Evolutionary conservation across 1,140 invertebrate genomes (phyloP).

Genomic region (Drosophila tsacasi): DNA sequence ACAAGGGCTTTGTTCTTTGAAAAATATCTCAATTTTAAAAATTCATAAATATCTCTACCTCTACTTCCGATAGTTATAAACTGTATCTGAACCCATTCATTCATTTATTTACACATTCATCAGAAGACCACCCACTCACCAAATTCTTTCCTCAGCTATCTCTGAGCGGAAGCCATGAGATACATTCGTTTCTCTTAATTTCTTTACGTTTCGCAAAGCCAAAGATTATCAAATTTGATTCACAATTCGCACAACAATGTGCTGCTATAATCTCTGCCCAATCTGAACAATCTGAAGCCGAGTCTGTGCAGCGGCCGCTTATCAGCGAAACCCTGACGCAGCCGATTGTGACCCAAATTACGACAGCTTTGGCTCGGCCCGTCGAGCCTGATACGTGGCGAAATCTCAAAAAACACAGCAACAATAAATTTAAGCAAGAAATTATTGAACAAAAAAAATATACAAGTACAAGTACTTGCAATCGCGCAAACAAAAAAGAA

Average conservation of each 20-base stretch:
- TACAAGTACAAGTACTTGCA: slow-evolving; percentile 39
- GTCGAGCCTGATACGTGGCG: slow-evolving; percentile 72
- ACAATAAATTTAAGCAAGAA: slow-evolving; percentile 75
- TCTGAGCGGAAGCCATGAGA: slow-evolving; percentile 19
- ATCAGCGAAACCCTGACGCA: slow-evolving; percentile 67
- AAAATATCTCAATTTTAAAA: background rate
- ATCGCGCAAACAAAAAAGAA: slow-evolving; percentile 56
- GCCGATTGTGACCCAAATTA: slow-evolving; percentile 79
- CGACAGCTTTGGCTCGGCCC: slow-evolving; percentile 52
- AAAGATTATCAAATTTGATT: slow-evolving; percentile 50
- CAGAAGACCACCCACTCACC: background rate
- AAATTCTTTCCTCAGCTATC: background rate
- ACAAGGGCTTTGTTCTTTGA: background rate
- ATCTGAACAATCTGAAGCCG: slow-evolving; percentile 34
- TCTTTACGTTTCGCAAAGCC: slow-evolving; percentile 6
- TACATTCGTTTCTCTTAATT: slow-evolving; percentile 19
- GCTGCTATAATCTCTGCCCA: slow-evolving; percentile 13
- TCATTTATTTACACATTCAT: slow-evolving; percentile 20
- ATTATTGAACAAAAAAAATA: slow-evolving; percentile 77
- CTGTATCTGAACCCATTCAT: slow-evolving; percentile 24
- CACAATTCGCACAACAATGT: slow-evolving; percentile 43
- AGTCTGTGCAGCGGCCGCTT: slow-evolving; percentile 37
- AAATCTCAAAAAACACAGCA: slow-evolving; percentile 59
- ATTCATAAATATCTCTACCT: too few species aligned
- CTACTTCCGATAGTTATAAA: background rate